Evolutionary conservation across 92 coral and sea anemone genomes (phyloP).

Genomic region (Bergia puertoricense): DNA sequence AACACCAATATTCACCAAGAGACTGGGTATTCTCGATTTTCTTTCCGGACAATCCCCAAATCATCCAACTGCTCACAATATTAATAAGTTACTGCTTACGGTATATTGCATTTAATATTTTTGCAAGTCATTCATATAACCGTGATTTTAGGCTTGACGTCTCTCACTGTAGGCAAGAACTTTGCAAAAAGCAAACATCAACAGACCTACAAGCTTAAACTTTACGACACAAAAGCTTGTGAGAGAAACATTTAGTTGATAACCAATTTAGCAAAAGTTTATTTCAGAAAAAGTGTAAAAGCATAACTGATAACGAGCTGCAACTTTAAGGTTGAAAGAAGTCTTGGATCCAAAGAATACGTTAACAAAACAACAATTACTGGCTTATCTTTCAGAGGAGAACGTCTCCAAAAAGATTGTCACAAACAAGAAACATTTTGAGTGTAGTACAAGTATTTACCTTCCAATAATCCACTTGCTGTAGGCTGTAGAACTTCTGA

Average conservation of each 20-base stretch:
- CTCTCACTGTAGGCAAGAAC: not conserved
- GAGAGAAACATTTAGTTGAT: not conserved
- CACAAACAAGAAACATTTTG: not conserved
- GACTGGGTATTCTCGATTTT: not conserved
- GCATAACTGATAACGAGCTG: not conserved
- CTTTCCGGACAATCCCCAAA: not conserved
- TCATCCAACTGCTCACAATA: not conserved
- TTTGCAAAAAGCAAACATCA: not conserved
- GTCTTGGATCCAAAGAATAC: not conserved
- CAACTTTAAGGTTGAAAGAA: not conserved
- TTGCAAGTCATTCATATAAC: not conserved
- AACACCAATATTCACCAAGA: not conserved
- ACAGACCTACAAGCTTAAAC: not conserved
- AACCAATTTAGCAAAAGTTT: not conserved
- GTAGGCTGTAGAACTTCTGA: conserved; percentile 92
- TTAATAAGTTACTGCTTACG: not conserved
- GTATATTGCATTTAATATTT: not conserved
- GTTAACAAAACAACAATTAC: conserved; percentile 6
- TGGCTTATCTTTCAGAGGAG: not conserved
- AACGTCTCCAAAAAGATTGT: not conserved
- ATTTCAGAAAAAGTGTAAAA: not conserved
- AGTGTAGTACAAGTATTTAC: conserved; percentile 46
- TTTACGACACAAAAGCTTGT: not conserved
- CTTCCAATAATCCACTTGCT: conserved; percentile 95
- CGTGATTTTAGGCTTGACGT: not conserved